These are phyloP conservation scores for Drosophila arawakana DNA, from an alignment of 1,140 invertebrate species.

Conservation along the genomic window DNA sequence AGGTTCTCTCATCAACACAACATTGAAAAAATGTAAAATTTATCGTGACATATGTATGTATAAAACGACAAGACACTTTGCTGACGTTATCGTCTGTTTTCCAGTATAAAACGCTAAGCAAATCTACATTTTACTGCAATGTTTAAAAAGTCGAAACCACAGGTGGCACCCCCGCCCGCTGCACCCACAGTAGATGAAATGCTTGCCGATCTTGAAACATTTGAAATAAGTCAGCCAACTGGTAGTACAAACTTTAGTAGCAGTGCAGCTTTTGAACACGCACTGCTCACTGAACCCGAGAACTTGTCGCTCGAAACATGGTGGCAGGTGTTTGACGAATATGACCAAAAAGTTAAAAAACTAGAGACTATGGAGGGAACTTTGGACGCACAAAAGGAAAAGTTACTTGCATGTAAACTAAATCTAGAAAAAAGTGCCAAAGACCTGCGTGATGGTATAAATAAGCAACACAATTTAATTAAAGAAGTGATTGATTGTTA, in stretches of 20 bases:
- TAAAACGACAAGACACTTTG: background rate
- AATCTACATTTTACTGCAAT: slow-evolving; percentile 34
- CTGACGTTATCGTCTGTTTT: slow-evolving; percentile 45
- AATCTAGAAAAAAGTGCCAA: slow-evolving; percentile 57
- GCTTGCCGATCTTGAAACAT: slow-evolving; percentile 68
- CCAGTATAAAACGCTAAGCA: background rate
- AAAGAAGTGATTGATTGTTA: slow-evolving; percentile 47
- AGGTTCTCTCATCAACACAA: background rate
- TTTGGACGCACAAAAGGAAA: slow-evolving; percentile 47
- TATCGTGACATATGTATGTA: background rate
- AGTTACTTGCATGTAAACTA: slow-evolving; percentile 45
- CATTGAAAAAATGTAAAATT: background rate
- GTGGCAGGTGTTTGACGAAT: slow-evolving; percentile 70
- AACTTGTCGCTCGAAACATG: slow-evolving; percentile 49
- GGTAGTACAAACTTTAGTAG: slow-evolving; percentile 5
- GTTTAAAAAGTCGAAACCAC: slow-evolving; percentile 73
- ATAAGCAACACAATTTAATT: slow-evolving; percentile 55
- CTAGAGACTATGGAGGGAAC: slow-evolving; percentile 37
- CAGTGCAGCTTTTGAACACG: slow-evolving; percentile 51
- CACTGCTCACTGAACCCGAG: slow-evolving; percentile 56
- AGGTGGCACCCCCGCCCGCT: slow-evolving; percentile 58
- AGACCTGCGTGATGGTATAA: slow-evolving; percentile 46
- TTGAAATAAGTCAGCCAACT: slow-evolving; percentile 46
- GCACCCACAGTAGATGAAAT: slow-evolving; percentile 69
- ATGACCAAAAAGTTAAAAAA: slow-evolving; percentile 62